Conservation (phyloP, 2,888 invertebrate species). For the Palloptera scutellata region DNA sequence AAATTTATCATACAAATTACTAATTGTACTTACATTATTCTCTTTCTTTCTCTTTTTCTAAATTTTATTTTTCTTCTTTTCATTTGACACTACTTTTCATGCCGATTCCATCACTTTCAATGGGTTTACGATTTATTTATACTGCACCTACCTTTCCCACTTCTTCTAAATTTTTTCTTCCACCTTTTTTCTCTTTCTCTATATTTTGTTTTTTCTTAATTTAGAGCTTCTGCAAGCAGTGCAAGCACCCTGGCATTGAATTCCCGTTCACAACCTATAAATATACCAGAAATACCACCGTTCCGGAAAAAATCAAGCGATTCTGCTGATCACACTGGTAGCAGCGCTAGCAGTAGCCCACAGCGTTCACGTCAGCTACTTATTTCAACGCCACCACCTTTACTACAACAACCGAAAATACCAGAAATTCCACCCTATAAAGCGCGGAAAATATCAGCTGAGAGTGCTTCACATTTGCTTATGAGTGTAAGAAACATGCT, state of each 20-base stretch:
- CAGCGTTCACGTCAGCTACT: conserved; percentile 45
- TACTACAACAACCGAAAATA: conserved; percentile 55
- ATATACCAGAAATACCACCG: conserved; percentile 65
- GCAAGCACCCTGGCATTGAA: conserved; percentile 56
- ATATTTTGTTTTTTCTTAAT: conserved; percentile 31
- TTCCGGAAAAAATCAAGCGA: conserved; percentile 63
- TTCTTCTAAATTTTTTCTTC: background rate
- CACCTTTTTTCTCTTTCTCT: conserved; percentile 20
- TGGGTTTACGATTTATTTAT: no score
- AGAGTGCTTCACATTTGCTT: conserved; percentile 64
- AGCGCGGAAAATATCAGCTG: conserved; percentile 68
- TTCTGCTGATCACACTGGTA: conserved; percentile 57
- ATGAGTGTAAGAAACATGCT: conserved; percentile 57
- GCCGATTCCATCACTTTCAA: no score
- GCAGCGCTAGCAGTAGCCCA: conserved; percentile 60
- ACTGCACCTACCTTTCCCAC: no score
- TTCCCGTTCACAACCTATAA: conserved; percentile 59
- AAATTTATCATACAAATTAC: conserved; percentile 14
- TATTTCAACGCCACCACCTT: conserved; percentile 46
- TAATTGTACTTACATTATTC: conserved; percentile 28
- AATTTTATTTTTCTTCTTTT: conserved; percentile 7
- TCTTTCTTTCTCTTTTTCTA: conserved; percentile 20
- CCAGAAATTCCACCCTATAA: conserved; percentile 67
- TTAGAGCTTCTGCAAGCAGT: conserved; percentile 55
- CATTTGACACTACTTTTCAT: background rate